These are phyloP conservation scores for Lordiphosa fenestrarum DNA, from an alignment of 2,888 invertebrate genomes.

Conservation along the genomic window DNA sequence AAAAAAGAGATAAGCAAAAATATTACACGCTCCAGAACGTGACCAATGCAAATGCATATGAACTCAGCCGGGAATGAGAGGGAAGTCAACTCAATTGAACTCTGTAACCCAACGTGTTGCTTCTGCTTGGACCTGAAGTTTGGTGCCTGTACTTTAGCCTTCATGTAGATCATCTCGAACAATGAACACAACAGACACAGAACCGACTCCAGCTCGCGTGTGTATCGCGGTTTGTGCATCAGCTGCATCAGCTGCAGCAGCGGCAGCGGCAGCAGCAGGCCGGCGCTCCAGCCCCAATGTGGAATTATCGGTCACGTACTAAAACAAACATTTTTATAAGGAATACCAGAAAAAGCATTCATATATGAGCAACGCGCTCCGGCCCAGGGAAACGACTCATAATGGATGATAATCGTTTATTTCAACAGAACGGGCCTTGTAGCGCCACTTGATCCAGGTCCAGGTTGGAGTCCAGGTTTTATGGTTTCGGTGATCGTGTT, in stretches of 20 bases:
- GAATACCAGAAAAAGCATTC: slow-evolving; percentile 6
- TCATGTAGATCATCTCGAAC: slow-evolving; percentile 68
- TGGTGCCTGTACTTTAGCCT: slow-evolving; percentile 8
- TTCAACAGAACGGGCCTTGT: slow-evolving; percentile 43
- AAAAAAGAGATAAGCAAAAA: slow-evolving; percentile 59
- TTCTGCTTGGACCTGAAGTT: slow-evolving; percentile 44
- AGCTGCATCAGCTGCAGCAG: slow-evolving; percentile 48
- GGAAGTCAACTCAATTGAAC: slow-evolving; percentile 73
- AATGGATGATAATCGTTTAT: slow-evolving; percentile 79
- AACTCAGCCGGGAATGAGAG: slow-evolving; percentile 28
- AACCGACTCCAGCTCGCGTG: slow-evolving; percentile 48
- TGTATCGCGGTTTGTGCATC: slow-evolving; percentile 68
- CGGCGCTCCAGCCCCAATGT: slow-evolving; percentile 7
- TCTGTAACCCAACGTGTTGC: slow-evolving; percentile 68
- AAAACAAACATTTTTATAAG: slow-evolving; percentile 79
- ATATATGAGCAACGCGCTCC: slow-evolving; percentile 29
- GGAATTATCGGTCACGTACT: slow-evolving; percentile 78
- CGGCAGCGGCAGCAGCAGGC: slow-evolving; percentile 33
- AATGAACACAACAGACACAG: slow-evolving; percentile 7
- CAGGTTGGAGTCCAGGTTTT: slow-evolving; percentile 11
- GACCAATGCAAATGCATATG: slow-evolving; percentile 75
- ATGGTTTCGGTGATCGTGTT: slow-evolving; percentile 28
- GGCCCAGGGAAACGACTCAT: slow-evolving; percentile 56
- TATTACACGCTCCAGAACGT: slow-evolving; percentile 73
- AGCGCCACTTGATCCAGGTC: slow-evolving; percentile 64